Percentiles rank a stretch among this genome's conserved stretches.
These are phyloP conservation scores for Cyprinodon brontotheroides DNA, from an alignment of 2,113 vertebrate species.

Conservation along the genomic window DNA sequence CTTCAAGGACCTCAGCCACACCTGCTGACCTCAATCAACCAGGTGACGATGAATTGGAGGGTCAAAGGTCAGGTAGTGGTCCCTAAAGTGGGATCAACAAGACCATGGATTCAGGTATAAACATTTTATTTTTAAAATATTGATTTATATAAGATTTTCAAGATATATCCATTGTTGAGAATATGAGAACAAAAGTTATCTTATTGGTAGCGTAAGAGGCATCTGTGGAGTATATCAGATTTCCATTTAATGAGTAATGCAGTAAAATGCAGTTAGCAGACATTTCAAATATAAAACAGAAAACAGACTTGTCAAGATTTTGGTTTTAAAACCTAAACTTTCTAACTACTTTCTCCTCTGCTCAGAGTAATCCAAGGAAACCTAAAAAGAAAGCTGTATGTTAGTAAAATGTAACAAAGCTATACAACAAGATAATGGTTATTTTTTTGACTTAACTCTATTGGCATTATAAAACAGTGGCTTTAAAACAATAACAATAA, in stretches of 20 bases:
- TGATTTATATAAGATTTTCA: neutral
- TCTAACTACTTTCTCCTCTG: too few relatives aligned
- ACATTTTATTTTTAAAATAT: neutral
- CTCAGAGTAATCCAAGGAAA: too few relatives aligned
- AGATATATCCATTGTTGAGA: neutral
- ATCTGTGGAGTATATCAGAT: too few relatives aligned
- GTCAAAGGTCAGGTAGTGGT: constrained; percentile 85
- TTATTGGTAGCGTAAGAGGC: too few relatives aligned
- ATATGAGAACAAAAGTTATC: too few relatives aligned
- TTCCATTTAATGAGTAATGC: too few relatives aligned
- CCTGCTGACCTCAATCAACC: constrained; percentile 73
- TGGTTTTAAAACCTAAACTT: too few relatives aligned
- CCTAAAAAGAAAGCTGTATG: neutral
- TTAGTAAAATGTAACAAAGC: neutral
- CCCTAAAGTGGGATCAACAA: constrained; percentile 83
- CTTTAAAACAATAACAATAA: too few relatives aligned
- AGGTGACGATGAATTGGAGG: constrained; percentile 81
- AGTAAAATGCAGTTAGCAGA: too few relatives aligned
- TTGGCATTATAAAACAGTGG: too few relatives aligned
- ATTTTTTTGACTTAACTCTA: neutral
- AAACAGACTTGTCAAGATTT: too few relatives aligned
- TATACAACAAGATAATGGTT: neutral
- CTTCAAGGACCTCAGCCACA: constrained; percentile 78
- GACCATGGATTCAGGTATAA: constrained; percentile 84
- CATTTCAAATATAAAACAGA: too few relatives aligned